A percentile compares a stretch with the other conserved stretches of the same genome.
Conservation (phyloP, 2,113 vertebrate species). For the Epinephelus cyanopodus region DNA sequence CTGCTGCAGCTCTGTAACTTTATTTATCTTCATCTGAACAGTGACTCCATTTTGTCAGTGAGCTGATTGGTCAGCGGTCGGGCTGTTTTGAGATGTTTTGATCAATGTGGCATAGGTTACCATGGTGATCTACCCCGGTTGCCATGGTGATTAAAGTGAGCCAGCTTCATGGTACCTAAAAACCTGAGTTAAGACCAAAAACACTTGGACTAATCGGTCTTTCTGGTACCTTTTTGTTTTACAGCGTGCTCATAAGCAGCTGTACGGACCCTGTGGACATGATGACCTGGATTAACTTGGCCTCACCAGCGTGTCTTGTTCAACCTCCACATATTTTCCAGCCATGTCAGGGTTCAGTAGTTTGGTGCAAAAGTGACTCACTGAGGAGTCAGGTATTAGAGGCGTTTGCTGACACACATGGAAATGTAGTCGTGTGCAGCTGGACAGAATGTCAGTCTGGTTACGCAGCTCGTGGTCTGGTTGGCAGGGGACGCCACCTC, state of each 20-base stretch:
- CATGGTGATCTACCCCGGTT: neutral
- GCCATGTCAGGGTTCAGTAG: constrained; percentile 50
- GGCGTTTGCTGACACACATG: constrained; percentile 61
- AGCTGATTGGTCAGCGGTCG: neutral
- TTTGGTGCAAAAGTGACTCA: constrained; percentile 58
- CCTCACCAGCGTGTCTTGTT: constrained; percentile 43
- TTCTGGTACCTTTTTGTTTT: neutral
- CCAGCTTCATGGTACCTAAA: neutral
- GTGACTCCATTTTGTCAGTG: neutral
- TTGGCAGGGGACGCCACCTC: constrained; percentile 47
- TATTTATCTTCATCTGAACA: too few species aligned
- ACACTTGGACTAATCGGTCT: neutral
- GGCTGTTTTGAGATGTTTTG: neutral
- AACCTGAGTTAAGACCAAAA: neutral
- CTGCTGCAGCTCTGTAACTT: too few species aligned
- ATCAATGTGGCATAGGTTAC: neutral
- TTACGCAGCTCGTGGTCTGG: constrained; percentile 20
- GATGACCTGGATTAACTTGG: constrained; percentile 40
- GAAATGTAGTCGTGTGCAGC: constrained; percentile 46
- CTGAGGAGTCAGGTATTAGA: constrained; percentile 48
- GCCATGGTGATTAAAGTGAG: neutral
- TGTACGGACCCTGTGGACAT: neutral
- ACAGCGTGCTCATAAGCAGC: neutral
- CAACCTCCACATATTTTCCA: constrained; percentile 50
- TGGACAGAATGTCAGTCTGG: constrained; percentile 24